Evolutionary conservation across 2,888 invertebrate genomes (phyloP), one percentile per base, ranked within the genome.

Genomic region (Charanyca ferruginea): DNA sequence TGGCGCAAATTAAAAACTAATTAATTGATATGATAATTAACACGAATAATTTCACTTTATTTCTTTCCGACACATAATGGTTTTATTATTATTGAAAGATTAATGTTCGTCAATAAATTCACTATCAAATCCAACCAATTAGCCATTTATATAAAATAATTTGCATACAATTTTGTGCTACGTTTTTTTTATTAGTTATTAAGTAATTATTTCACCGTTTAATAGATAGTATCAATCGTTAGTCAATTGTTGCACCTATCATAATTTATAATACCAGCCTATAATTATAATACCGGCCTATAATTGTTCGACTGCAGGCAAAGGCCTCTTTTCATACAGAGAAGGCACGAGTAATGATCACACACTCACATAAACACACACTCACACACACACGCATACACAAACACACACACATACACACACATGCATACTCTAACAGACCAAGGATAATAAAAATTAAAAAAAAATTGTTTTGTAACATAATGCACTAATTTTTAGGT

Each of bases 111-210:
- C 35, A 54, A 67, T 75, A 65, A 80, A 75, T 73, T n/a, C 75
- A 23, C 52, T 41, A 78, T 74, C 58, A 60, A 62, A 44, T 18
- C 53, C 71, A 52, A 49, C 55, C 68, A 75, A 80, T 82, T 77
- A 63, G 67, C n/a, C 38, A 54, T 20, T n/a, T n/a, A 42, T 44
- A 65, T 63, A 54, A 58, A 68, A 11, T 23, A 61, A 74, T 77
- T 80, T 77, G 70, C 72, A 77, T 77, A 76, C 18, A 49, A 53
- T 8, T 48, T 44, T 8, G 13, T 22, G 8, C 1, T 28, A 16
- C 13, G 6, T 23, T 45, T 73, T 66, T n/a, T 48, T 16, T n/a
- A 13, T 1, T 18, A 55, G 38, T 58, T 22, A 72, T 35, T 61
- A 41, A 28, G 5, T 70, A 41, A 49, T 41, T 1, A 28, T 22